Evolutionary conservation across 2,888 invertebrate genomes (phyloP).

Genomic region (Tachina fera): DNA sequence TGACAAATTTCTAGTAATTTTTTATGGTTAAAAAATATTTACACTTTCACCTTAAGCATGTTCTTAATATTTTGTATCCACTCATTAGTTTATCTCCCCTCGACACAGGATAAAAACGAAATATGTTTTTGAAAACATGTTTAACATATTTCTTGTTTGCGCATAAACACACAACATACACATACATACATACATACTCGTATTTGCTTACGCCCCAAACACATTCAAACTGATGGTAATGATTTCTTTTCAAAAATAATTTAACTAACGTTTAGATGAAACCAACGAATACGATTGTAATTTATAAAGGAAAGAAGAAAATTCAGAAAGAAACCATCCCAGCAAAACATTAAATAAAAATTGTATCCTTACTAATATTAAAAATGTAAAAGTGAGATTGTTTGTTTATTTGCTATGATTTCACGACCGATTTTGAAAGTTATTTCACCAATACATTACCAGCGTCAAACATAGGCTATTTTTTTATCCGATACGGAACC

Average conservation of each 20-base stretch:
- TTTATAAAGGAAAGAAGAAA: slow-evolving; percentile 6
- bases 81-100: not conserved
- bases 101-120: slow-evolving; percentile 8
- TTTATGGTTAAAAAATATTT: not conserved
- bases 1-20: not conserved
- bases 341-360: not conserved
- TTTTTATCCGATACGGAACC: too few relatives aligned
- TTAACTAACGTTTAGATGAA: slow-evolving; percentile 24
- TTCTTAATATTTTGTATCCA: not conserved
- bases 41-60: not conserved
- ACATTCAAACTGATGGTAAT: slow-evolving; percentile 7
- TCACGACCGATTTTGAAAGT: too few relatives aligned
- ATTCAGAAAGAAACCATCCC: not conserved
- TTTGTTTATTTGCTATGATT: too few relatives aligned
- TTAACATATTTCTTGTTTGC: slow-evolving; percentile 11
- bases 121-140: slow-evolving; percentile 21
- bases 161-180: not conserved
- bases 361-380: too few relatives aligned
- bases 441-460: too few relatives aligned
- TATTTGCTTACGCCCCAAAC: not conserved
- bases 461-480: too few relatives aligned
- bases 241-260: slow-evolving; percentile 27
- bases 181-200: not conserved
- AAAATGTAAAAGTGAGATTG: too few relatives aligned
- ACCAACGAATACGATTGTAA: slow-evolving; percentile 3